These are phyloP conservation scores for Drosophila truncata DNA, from an alignment of 1,140 invertebrate species.

Conservation along the genomic window DNA sequence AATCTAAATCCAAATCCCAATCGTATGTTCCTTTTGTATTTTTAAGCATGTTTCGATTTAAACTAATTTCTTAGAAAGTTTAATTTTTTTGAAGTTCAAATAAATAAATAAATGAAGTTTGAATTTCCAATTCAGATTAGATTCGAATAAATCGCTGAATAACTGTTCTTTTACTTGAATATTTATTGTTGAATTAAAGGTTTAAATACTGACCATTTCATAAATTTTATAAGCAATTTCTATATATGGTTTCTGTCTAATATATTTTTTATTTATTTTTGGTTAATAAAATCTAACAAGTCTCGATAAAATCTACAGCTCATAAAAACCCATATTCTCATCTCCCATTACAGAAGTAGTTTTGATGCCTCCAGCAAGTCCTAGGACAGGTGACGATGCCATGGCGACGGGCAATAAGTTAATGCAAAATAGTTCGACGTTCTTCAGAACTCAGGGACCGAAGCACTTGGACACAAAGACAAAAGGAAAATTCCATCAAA, in stretches of 20 bases:
- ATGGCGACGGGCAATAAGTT: slow-evolving; percentile 49
- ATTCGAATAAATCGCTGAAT: background rate
- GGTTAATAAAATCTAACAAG: background rate
- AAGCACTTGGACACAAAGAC: slow-evolving; percentile 22
- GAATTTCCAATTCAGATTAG: background rate
- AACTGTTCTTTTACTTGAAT: background rate
- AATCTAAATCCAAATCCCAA: too few species aligned
- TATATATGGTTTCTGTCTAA: background rate
- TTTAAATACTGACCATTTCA: background rate
- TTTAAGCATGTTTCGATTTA: background rate
- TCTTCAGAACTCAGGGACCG: slow-evolving; percentile 3
- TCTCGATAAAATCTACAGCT: background rate
- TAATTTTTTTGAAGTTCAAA: too few species aligned
- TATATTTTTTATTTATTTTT: too few species aligned
- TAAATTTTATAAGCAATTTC: background rate
- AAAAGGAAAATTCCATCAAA: slow-evolving; percentile 26
- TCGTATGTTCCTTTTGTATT: too few species aligned
- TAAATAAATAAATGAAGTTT: too few species aligned
- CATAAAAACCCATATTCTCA: background rate
- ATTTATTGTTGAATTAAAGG: background rate
- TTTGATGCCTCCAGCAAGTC: slow-evolving; percentile 6
- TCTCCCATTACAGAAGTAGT: background rate
- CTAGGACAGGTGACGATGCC: slow-evolving; percentile 44
- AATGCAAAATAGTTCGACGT: slow-evolving; percentile 52
- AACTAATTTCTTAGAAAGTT: background rate